phyloP scores from a whole-genome alignment of 2,797 vertebrate genomes.

The Esox lucius region DNA sequence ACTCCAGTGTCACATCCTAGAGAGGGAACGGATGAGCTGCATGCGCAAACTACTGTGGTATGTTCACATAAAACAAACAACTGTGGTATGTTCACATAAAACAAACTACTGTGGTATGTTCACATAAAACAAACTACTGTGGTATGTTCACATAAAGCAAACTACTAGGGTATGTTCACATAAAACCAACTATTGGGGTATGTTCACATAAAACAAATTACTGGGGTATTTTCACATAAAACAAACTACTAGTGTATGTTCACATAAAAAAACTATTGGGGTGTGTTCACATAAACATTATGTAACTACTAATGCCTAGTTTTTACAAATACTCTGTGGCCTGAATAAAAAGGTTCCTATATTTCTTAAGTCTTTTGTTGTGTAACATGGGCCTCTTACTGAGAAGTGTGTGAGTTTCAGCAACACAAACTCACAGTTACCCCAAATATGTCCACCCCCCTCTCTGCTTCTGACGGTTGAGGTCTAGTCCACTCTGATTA shows the following conservation, averaged over 20 bases:
- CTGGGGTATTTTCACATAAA: background rate
- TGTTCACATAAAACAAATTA: background rate
- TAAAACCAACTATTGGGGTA: background rate
- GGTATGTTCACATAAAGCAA: background rate
- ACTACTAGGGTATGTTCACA: background rate
- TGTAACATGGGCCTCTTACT: background rate
- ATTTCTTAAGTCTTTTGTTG: background rate
- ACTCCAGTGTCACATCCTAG: background rate
- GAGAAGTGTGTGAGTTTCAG: background rate
- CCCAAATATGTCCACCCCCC: background rate
- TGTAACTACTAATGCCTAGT: background rate
- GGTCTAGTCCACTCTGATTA: conserved; percentile 69
- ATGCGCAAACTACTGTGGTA: background rate
- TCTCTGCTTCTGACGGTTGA: conserved; percentile 55
- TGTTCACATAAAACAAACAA: background rate
- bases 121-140: background rate
- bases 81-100: background rate
- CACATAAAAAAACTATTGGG: background rate
- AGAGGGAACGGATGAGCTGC: background rate
- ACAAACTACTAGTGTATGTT: background rate
- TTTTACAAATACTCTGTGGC: background rate
- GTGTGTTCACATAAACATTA: conserved; percentile 1
- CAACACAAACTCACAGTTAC: conserved; percentile 23
- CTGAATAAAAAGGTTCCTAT: background rate
- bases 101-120: background rate